A percentile compares a stretch with the other conserved stretches of the same genome.
Evolutionary conservation across 2,888 invertebrate genomes (phyloP).

Genomic region (Heteromurus nitidus): DNA sequence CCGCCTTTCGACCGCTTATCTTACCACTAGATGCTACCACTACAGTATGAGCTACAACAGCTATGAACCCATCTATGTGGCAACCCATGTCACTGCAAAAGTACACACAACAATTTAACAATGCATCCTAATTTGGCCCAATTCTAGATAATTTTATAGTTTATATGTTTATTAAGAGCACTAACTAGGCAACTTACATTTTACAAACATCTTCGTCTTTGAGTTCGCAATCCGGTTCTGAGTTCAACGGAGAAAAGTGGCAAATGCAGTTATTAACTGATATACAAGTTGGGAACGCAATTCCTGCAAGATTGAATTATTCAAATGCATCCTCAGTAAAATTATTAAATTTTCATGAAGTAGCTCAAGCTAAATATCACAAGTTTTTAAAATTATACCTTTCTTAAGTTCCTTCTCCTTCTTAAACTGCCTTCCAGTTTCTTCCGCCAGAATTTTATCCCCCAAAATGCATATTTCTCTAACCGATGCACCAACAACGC

Average conservation of each 20-base stretch:
- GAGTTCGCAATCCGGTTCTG: slow-evolving; percentile 90
- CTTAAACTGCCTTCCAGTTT: slow-evolving; percentile 97
- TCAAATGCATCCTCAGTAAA: not conserved
- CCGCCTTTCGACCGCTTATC: slow-evolving; percentile 92
- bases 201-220: slow-evolving; percentile 97
- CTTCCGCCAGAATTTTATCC: slow-evolving; percentile 89
- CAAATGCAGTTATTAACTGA: slow-evolving; percentile 99
- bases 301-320: slow-evolving; percentile 77
- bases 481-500: slow-evolving; percentile 90
- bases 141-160: no score
- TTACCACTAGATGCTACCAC: slow-evolving; percentile 86
- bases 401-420: slow-evolving; percentile 99
- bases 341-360: slow-evolving; percentile 1
- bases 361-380: not conserved
- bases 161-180: no score
- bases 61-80: slow-evolving; percentile 98
- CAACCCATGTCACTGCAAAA: slow-evolving; percentile 93
- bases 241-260: slow-evolving; percentile 97
- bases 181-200: slow-evolving; percentile 81
- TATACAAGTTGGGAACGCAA: slow-evolving; percentile 99
- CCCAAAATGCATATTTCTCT: slow-evolving; percentile 94
- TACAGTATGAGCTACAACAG: slow-evolving; percentile 97
- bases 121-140: no score
- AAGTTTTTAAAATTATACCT: no score
- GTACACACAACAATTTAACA: no score